A percentile compares a stretch with the other conserved stretches of the same genome.
Evolutionary conservation across 1,140 invertebrate genomes (phyloP).

Genomic region (Cecropterus lyciades): DNA sequence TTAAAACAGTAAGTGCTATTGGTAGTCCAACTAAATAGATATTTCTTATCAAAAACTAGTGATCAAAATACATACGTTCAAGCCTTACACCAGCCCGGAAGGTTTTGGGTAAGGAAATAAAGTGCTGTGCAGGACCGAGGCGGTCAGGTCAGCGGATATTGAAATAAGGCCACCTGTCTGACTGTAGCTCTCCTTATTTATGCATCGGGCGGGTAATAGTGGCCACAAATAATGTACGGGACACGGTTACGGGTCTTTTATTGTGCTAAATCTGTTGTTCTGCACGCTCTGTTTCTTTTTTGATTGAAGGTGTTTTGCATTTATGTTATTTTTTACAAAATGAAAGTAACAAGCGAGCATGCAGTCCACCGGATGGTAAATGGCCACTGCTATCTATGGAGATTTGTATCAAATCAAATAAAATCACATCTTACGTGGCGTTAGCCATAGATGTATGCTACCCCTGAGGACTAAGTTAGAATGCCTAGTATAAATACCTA

Average conservation of each 20-base stretch:
- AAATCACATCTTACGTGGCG: too few species aligned
- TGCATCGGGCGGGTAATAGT: constrained; percentile 27
- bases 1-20: too few species aligned
- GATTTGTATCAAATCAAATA: too few species aligned
- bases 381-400: too few species aligned
- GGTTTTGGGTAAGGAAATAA: constrained; percentile 54
- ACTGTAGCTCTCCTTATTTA: constrained; percentile 39
- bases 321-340: too few species aligned
- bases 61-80: background rate
- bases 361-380: too few species aligned
- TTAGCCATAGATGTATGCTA: too few species aligned
- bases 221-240: constrained; percentile 27
- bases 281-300: background rate
- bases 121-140: constrained; percentile 44
- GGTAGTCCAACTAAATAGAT: too few species aligned
- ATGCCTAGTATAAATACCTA: too few species aligned
- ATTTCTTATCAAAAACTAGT: background rate
- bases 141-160: constrained; percentile 55
- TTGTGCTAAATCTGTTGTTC: constrained; percentile 18
- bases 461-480: too few species aligned
- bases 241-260: constrained; percentile 25
- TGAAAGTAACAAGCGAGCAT: too few species aligned
- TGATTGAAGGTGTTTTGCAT: background rate
- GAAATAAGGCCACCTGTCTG: constrained; percentile 50
- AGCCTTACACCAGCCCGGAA: constrained; percentile 36